Base-by-base conservation (phyloP, 2,888 invertebrate species). In the Scrobipalpa costella region DNA sequence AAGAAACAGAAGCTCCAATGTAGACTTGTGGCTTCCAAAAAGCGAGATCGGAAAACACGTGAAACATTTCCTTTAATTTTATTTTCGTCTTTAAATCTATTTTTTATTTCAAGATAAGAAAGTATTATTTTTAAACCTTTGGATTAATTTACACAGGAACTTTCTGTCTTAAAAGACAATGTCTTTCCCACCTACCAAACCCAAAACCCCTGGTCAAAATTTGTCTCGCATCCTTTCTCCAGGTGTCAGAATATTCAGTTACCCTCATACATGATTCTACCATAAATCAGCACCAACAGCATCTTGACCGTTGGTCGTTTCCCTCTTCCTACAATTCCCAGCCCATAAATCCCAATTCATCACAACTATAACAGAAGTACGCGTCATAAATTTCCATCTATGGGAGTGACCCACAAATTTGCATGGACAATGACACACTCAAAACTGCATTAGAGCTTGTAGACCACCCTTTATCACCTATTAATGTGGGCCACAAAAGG, bases 401-500 rank as follows among this genome's bases (percentile, higher is more conserved):
- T 81, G 79, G 90, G 90, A 90, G 90, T 90, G 90, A 91, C 87
- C 86, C 79, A 78, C 80, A 76, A 77, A 84, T 83, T 83, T 82
- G 82, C 79, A 76, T 76, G 71, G 69, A 80, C 79, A 81, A 80
- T 79, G 72, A 72, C 72, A 80, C 79, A 84, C 85, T 86, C 83
- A 84, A 83, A 84, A 76, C 80, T 74, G 81, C 84, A 84, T 87
- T 84, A 85, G 81, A 74, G 78, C 80, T 78, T 83, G 85, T 82
- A 80, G 81, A 76, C 73, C 72, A 71, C 78, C 81, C 74, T 85
- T 89, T 87, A 87, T 83, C 76, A 80, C 73, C 85, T 90, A 89
- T 90, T 90, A 90, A 88, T 88, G 86, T 83, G 81, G 77, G 84
- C 88, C 88, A 83, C 90, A 90, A 81, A 87, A 83, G 80, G 83